Percentiles rank a stretch among this genome's conserved stretches.
Conservation (phyloP, 2,797 vertebrate genomes). For the Taenioides sp. region DNA sequence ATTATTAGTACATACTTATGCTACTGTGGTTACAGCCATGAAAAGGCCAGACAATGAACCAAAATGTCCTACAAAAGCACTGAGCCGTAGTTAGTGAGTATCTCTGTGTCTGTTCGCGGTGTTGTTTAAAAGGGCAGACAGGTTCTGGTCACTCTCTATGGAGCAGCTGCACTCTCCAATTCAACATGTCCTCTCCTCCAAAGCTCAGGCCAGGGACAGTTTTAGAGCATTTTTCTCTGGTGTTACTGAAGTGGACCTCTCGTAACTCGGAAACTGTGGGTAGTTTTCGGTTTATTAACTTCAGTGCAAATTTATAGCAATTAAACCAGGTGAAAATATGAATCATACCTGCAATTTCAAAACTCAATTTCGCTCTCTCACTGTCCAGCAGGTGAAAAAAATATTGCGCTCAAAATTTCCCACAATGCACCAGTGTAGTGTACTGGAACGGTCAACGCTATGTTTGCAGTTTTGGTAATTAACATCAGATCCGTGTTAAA, state of each 20-base stretch:
- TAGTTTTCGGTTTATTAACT: background rate
- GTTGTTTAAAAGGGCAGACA: slow-evolving; percentile 32
- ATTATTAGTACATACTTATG: background rate
- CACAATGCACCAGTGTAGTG: too few relatives aligned
- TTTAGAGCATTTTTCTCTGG: background rate
- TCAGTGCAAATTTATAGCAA: too few relatives aligned
- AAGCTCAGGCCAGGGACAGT: background rate
- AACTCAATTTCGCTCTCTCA: too few relatives aligned
- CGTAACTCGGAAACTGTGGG: background rate
- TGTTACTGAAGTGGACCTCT: background rate
- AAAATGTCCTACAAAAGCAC: slow-evolving; percentile 26
- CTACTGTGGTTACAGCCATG: background rate
- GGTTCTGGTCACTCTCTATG: slow-evolving; percentile 31
- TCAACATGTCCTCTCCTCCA: background rate
- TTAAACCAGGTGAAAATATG: too few relatives aligned
- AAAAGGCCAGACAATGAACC: background rate
- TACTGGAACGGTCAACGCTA: too few relatives aligned
- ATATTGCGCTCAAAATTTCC: too few relatives aligned
- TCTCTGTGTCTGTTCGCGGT: slow-evolving; percentile 38
- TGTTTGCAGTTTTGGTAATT: too few relatives aligned
- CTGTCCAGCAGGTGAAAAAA: too few relatives aligned
- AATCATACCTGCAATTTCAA: too few relatives aligned
- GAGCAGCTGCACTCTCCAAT: slow-evolving; percentile 7
- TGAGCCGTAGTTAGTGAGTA: slow-evolving; percentile 25
- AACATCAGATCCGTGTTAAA: too few relatives aligned